phyloP scores from a whole-genome alignment of 2,797 vertebrate genomes.

The Spinibarbus caldwelli region DNA sequence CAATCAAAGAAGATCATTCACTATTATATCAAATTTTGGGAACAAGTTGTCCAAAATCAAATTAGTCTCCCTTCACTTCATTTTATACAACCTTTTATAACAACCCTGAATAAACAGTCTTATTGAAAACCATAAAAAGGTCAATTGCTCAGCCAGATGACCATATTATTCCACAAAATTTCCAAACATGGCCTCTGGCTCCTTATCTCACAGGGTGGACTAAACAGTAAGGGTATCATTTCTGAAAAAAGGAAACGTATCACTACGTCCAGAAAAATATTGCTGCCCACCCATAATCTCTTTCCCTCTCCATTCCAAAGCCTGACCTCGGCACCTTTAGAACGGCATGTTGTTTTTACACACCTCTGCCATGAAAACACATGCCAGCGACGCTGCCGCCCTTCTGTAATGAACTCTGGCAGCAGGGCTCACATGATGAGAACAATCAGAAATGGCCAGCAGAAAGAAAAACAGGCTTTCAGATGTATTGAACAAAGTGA shows the following conservation, averaged over 20 bases:
- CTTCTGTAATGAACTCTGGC: constrained; percentile 53
- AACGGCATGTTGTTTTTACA: constrained; percentile 62
- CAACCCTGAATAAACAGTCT: background rate
- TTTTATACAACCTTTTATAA: background rate
- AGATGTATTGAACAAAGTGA: background rate
- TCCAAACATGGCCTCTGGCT: background rate
- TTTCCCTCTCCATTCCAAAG: constrained; percentile 26
- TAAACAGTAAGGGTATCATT: constrained; percentile 53
- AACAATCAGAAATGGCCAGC: constrained; percentile 53
- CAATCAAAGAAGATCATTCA: background rate
- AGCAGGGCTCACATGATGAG: constrained; percentile 41
- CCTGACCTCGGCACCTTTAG: constrained; percentile 16
- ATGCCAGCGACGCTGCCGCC: constrained; percentile 59
- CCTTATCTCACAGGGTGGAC: constrained; percentile 27
- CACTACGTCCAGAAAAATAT: constrained; percentile 45
- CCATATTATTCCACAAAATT: background rate
- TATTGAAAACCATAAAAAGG: constrained; percentile 7
- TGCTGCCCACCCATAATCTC: constrained; percentile 19
- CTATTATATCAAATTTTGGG: background rate
- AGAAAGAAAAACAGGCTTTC: constrained; percentile 51
- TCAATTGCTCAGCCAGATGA: background rate
- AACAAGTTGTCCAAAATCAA: background rate
- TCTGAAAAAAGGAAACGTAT: constrained; percentile 15
- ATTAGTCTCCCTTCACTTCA: background rate
- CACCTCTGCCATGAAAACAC: constrained; percentile 55